Percentiles rank a stretch among this genome's conserved stretches.
Conservation (phyloP, 2,888 invertebrate genomes). For the Dicranocentrus wangi region DNA sequence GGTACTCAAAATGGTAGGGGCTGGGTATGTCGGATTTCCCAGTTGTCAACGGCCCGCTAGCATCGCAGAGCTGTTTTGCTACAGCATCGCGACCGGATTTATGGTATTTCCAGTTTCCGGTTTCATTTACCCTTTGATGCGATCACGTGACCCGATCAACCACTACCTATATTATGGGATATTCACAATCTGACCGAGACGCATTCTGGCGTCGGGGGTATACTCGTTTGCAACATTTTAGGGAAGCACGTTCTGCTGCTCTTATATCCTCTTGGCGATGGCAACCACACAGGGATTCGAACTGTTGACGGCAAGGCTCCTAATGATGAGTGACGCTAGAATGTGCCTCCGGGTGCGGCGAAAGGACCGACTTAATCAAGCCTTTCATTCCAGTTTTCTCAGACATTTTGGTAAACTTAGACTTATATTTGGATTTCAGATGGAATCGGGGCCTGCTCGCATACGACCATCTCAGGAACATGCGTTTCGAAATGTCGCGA, state of each 20-base stretch:
- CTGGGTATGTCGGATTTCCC: not conserved
- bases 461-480: not conserved
- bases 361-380: no score
- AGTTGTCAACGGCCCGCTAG: conserved; percentile 19
- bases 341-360: no score
- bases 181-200: not conserved
- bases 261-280: conserved; percentile 18
- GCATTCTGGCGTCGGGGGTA: not conserved
- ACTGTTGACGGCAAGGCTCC: not conserved
- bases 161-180: not conserved
- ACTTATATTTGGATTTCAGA: no score
- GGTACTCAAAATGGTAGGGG: no score
- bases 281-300: conserved; percentile 24
- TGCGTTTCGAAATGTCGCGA: conserved; percentile 3
- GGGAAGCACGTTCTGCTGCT: not conserved
- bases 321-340: not conserved
- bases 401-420: not conserved
- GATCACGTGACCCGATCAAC: conserved; percentile 13
- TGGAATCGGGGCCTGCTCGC: no score
- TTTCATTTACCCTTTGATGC: not conserved
- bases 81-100: conserved; percentile 1
- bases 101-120: not conserved
- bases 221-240: not conserved
- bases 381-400: no score
- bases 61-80: conserved; percentile 28